Base-by-base conservation (phyloP, 2,888 invertebrate species). In the Drosophila neonasuta region DNA sequence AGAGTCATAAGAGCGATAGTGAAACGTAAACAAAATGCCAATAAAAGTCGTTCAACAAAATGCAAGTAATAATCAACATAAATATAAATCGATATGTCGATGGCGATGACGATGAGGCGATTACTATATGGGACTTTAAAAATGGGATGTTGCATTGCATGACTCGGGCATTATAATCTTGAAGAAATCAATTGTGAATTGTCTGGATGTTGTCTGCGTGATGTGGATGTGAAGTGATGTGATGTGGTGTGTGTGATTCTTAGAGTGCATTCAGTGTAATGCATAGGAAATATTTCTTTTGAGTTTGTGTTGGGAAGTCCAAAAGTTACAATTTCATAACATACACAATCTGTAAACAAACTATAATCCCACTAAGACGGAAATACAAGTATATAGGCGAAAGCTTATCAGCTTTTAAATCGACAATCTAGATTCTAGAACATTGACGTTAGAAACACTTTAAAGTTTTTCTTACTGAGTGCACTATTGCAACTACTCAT, bases 1-100 rank as follows among this genome's bases (percentile, higher is more conserved):
- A 59, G 59, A 63, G 62, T 68, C 61, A 71, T 59, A 62, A 57
- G 63, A 69, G 71, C 64, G 71, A 75, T 63, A 80, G 73, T 76
- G 68, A 79, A 78, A 70, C 59, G 68, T 64, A 73, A 80, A 77
- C 69, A 75, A 85, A 82, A 80, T 69, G 72, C 58, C 72, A 79
- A 79, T 72, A 68, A 86, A 80, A 71, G 50, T 60, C 69, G 55
- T 62, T 50, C 66, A 68, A 79, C 62, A 51, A 66, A 77, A 71
- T 60, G 67, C 82, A 77, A 86, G 74, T 77, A 73, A 79, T 68
- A 76, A 57, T 48, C 48, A 71, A 65, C 42, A 58, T 39, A 64
- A 36, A 49, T 29, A 63, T 5, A 51, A 66, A 73, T 51, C 54
- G 49, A 57, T 52, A 56, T 65, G 56, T 4, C 20, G 20, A 44